Evolutionary conservation across 2,888 invertebrate genomes (phyloP).

Genomic region (Euzetes globulus): DNA sequence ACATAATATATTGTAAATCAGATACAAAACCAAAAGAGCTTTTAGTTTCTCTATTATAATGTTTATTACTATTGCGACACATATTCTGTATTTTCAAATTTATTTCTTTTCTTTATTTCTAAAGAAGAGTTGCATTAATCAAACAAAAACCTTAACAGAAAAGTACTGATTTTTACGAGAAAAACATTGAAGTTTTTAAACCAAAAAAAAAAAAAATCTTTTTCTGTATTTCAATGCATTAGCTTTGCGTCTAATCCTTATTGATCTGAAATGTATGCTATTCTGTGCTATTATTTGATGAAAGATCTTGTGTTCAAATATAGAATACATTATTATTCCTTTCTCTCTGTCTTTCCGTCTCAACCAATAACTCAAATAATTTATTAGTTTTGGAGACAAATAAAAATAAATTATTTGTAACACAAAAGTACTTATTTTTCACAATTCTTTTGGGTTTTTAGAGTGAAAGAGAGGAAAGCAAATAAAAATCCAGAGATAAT

Average conservation of each 20-base stretch:
- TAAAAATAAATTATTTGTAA: slow-evolving; percentile 20
- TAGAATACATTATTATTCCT: neutral
- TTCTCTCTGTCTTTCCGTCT: neutral
- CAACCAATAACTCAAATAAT: slow-evolving; percentile 10
- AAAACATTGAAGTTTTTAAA: no score
- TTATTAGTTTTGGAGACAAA: slow-evolving; percentile 11
- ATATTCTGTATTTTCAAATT: neutral
- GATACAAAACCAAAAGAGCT: no score
- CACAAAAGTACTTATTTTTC: slow-evolving; percentile 7
- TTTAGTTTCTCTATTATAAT: no score
- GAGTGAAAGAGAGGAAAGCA: neutral
- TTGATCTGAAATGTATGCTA: no score
- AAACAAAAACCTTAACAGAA: neutral
- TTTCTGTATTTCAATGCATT: no score
- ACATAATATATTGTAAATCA: neutral
- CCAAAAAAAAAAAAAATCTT: neutral
- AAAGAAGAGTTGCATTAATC: neutral
- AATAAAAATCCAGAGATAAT: neutral
- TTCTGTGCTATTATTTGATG: neutral
- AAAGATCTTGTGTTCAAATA: neutral
- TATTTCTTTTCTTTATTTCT: neutral
- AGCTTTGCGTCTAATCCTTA: no score
- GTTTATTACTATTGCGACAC: slow-evolving; percentile 4
- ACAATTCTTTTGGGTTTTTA: slow-evolving; percentile 6
- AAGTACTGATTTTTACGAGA: neutral